Conservation (phyloP, 2,888 invertebrate genomes). For the Dasysyrphus tricinctus region DNA sequence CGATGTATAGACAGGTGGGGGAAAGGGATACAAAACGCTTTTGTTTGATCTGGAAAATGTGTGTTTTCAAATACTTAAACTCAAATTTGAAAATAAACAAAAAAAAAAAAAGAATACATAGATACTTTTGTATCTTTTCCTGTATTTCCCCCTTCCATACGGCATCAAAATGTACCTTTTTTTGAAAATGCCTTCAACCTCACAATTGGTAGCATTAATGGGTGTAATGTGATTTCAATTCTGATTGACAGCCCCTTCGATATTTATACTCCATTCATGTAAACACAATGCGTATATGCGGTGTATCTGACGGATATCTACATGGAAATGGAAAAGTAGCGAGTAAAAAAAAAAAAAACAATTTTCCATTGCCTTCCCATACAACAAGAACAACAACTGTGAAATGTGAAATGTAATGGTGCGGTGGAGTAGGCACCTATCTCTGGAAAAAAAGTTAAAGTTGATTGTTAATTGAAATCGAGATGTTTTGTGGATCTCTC, state of each 20-base stretch:
- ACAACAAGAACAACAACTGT: neutral
- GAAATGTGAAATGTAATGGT: neutral
- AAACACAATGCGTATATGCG: conserved; percentile 37
- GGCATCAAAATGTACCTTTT: neutral
- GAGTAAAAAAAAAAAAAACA: conserved; percentile 43
- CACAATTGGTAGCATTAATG: conserved; percentile 65
- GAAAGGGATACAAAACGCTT: conserved; percentile 44
- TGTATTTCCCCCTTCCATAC: neutral
- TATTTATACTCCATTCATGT: conserved; percentile 56
- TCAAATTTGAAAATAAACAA: conserved; percentile 33
- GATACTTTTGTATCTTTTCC: conserved; percentile 44
- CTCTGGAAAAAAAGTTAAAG: conserved; percentile 57
- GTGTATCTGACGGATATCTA: conserved; percentile 61
- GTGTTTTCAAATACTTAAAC: conserved; percentile 39
- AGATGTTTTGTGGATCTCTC: conserved; percentile 43
- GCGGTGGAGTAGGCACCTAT: conserved; percentile 7
- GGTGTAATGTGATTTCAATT: conserved; percentile 73
- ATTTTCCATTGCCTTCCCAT: conserved; percentile 1
- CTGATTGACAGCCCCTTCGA: conserved; percentile 71
- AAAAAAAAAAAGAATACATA: conserved; percentile 15
- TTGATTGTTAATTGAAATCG: conserved; percentile 74
- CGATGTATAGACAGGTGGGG: conserved; percentile 9
- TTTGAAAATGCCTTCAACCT: conserved; percentile 2
- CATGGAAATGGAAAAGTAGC: too few species aligned
- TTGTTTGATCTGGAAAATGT: conserved; percentile 45